A percentile compares a stretch with the other conserved stretches of the same genome.
Evolutionary conservation across 2,797 vertebrate genomes (phyloP).

Genomic region (Gephyroberyx darwinii): DNA sequence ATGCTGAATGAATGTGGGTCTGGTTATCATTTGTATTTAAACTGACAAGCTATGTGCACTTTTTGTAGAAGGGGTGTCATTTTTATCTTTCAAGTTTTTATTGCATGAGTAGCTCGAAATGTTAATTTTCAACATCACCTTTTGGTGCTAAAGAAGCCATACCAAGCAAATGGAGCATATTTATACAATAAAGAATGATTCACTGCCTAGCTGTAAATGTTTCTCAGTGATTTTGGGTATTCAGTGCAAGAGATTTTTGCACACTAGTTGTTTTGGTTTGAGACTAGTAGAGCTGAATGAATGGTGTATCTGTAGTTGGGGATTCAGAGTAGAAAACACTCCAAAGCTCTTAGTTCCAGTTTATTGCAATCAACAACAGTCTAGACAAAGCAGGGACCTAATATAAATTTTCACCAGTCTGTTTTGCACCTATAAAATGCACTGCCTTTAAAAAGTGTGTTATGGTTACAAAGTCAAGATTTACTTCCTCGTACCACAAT

Average conservation of each 20-base stretch:
- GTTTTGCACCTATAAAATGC: slow-evolving; percentile 48
- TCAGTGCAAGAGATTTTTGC: no score
- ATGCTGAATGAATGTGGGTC: neutral
- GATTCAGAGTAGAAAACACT: neutral
- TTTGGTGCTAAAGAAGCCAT: neutral
- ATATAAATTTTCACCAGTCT: slow-evolving; percentile 44
- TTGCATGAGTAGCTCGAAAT: neutral
- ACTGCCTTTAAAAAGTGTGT: slow-evolving; percentile 52
- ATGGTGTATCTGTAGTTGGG: no score
- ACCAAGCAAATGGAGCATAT: slow-evolving; percentile 2
- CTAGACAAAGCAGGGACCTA: slow-evolving; percentile 64
- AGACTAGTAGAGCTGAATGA: no score
- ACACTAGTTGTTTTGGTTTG: no score
- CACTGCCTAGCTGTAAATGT: no score
- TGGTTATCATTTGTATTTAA: neutral
- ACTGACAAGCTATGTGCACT: neutral
- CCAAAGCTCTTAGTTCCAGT: slow-evolving; percentile 72
- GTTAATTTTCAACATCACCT: neutral
- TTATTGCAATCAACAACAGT: slow-evolving; percentile 77
- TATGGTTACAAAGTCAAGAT: slow-evolving; percentile 24
- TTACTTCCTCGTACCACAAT: slow-evolving; percentile 29
- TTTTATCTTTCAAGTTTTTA: neutral
- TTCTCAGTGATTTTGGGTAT: no score
- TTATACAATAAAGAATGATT: slow-evolving; percentile 12
- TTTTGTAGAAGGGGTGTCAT: no score